Conservation (phyloP, 2,797 vertebrate genomes). For the Sebastes hopkinsi region DNA sequence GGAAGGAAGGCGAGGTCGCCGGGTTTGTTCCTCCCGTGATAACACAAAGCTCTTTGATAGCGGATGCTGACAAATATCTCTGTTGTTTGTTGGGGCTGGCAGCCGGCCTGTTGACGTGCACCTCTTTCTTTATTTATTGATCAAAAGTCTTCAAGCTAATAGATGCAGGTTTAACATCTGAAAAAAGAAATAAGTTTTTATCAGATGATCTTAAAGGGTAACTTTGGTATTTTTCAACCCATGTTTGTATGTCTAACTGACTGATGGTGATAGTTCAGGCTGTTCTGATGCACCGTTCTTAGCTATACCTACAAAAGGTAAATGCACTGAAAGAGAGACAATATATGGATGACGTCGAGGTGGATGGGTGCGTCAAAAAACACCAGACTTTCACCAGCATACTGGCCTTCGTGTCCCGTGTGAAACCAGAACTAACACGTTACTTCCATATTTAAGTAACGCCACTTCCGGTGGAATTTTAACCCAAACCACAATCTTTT, state of each 20-base stretch:
- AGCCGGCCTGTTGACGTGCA: neutral
- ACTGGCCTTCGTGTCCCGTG: too few relatives aligned
- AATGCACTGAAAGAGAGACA: too few relatives aligned
- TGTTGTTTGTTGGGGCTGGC: neutral
- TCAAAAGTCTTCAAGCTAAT: neutral
- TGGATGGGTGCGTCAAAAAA: too few relatives aligned
- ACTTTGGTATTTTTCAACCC: neutral
- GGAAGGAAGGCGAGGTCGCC: neutral
- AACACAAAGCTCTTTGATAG: neutral
- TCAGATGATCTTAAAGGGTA: neutral
- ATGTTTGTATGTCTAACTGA: neutral
- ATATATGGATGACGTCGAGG: too few relatives aligned
- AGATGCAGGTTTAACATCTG: neutral
- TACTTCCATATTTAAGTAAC: too few relatives aligned
- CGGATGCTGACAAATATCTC: neutral
- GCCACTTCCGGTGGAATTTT: too few relatives aligned
- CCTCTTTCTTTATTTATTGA: neutral
- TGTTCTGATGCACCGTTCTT: too few relatives aligned
- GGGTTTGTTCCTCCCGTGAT: neutral
- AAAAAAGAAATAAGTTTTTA: neutral
- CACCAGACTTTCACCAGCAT: too few relatives aligned
- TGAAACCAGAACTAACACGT: too few relatives aligned
- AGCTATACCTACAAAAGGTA: too few relatives aligned
- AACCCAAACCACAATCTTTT: too few relatives aligned
- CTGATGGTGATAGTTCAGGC: too few relatives aligned